These are phyloP conservation scores for Anoplopoma fimbria DNA, from an alignment of 2,113 vertebrate genomes.

Conservation along the genomic window DNA sequence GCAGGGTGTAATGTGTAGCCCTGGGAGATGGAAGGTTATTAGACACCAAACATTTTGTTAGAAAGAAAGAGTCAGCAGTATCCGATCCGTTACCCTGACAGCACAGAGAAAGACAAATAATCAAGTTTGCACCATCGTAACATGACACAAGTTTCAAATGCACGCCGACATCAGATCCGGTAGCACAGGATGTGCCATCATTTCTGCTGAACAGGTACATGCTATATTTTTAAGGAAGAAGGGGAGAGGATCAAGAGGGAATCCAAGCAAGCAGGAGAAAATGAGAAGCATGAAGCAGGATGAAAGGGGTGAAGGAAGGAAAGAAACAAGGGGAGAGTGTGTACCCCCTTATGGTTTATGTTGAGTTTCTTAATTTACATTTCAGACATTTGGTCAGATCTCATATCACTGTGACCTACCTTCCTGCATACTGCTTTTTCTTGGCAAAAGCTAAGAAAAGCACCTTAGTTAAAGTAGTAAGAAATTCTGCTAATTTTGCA, in stretches of 20 bases:
- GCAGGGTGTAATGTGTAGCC: not conserved
- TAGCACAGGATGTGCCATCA: slow-evolving; percentile 7
- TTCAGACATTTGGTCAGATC: slow-evolving; percentile 31
- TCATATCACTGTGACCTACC: slow-evolving; percentile 12
- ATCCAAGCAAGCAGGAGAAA: slow-evolving; percentile 9
- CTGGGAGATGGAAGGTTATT: slow-evolving; percentile 24
- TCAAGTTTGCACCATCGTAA: not conserved
- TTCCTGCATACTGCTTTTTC: slow-evolving; percentile 12
- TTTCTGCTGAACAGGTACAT: slow-evolving; percentile 10
- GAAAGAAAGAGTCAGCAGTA: slow-evolving; percentile 26
- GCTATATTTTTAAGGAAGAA: not conserved
- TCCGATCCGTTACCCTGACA: slow-evolving; percentile 28
- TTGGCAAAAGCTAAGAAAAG: too few species aligned
- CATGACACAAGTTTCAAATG: too few species aligned
- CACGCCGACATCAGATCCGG: not conserved
- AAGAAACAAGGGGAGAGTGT: slow-evolving; percentile 3
- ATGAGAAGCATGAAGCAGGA: slow-evolving; percentile 12
- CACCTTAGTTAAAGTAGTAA: too few species aligned
- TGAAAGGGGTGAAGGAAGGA: slow-evolving; percentile 19
- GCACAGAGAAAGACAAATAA: slow-evolving; percentile 5
- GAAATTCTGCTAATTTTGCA: not conserved
- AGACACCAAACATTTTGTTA: slow-evolving; percentile 35
- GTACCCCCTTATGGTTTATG: slow-evolving; percentile 6
- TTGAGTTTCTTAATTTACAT: slow-evolving; percentile 39
- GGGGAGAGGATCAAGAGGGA: slow-evolving; percentile 1